A percentile compares a stretch with the other conserved stretches of the same genome.
Evolutionary conservation across 2,797 vertebrate species (phyloP).

Genomic region (Propithecus perrieri): DNA sequence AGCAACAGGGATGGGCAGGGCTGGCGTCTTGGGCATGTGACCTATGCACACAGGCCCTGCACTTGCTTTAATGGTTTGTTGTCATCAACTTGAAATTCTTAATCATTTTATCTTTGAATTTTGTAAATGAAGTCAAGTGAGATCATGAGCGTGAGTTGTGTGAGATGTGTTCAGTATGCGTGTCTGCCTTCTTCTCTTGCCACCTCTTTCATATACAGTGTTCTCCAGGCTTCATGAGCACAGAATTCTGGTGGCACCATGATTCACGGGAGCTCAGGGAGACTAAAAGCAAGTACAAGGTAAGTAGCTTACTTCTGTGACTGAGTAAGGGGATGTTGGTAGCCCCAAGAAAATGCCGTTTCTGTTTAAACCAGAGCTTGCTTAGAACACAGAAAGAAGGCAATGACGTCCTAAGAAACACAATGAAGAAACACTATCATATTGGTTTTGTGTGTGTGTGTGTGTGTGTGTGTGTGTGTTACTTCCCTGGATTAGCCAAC

Average conservation of each 20-base stretch:
- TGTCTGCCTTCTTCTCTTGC: background rate
- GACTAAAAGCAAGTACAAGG: background rate
- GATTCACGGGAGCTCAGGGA: background rate
- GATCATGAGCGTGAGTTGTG: background rate
- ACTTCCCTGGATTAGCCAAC: background rate
- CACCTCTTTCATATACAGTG: accelerated
- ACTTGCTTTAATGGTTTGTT: background rate
- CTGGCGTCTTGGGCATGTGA: background rate
- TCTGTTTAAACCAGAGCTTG: background rate
- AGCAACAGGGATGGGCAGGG: background rate
- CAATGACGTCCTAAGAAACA: background rate
- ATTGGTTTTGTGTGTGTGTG: too few relatives aligned
- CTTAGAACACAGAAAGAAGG: background rate
- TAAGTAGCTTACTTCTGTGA: background rate
- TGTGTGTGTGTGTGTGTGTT: background rate
- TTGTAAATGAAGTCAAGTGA: background rate
- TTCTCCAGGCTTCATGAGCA: background rate
- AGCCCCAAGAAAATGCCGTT: background rate
- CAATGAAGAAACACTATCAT: background rate
- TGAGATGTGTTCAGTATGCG: background rate
- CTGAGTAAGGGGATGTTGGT: background rate
- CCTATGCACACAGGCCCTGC: background rate
- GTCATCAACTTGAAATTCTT: background rate
- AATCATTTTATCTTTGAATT: background rate
- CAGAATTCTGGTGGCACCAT: background rate